These are phyloP conservation scores for Tigriopus japonicus DNA, from an alignment of 1,140 invertebrate genomes.

Conservation along the genomic window DNA sequence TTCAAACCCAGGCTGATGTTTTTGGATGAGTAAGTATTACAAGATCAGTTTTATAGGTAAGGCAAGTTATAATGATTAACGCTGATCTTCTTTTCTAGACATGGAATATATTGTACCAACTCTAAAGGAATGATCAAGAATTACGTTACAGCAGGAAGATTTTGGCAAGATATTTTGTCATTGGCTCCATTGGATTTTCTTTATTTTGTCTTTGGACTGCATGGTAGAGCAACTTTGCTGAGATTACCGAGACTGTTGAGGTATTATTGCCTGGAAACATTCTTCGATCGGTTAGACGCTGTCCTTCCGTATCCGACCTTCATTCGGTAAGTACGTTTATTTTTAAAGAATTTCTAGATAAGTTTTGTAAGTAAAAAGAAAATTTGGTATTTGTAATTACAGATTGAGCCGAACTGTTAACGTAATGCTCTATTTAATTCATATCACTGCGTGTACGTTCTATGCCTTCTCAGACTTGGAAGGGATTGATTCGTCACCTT, in stretches of 20 bases:
- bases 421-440: constrained; percentile 84
- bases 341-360: no score
- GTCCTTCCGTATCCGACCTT: constrained; percentile 43
- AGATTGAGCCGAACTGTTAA: constrained; percentile 55
- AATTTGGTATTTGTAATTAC: no score
- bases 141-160: constrained; percentile 40
- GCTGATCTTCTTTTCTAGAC: no score
- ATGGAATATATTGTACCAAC: constrained; percentile 53
- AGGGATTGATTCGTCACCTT: constrained; percentile 55
- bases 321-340: no score
- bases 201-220: constrained; percentile 43
- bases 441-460: constrained; percentile 76
- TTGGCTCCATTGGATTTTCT: constrained; percentile 59
- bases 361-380: no score
- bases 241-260: background rate
- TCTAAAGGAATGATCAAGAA: constrained; percentile 43
- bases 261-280: constrained; percentile 64
- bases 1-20: constrained; percentile 60
- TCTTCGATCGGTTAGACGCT: constrained; percentile 64
- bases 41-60: no score
- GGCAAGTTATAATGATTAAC: no score
- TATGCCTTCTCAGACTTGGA: constrained; percentile 62
- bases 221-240: background rate
- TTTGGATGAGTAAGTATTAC: constrained; percentile 32
- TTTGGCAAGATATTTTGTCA: constrained; percentile 24